Evolutionary conservation across 1,140 invertebrate species (phyloP).

Genomic region (Leptinotarsa undecemlineata): DNA sequence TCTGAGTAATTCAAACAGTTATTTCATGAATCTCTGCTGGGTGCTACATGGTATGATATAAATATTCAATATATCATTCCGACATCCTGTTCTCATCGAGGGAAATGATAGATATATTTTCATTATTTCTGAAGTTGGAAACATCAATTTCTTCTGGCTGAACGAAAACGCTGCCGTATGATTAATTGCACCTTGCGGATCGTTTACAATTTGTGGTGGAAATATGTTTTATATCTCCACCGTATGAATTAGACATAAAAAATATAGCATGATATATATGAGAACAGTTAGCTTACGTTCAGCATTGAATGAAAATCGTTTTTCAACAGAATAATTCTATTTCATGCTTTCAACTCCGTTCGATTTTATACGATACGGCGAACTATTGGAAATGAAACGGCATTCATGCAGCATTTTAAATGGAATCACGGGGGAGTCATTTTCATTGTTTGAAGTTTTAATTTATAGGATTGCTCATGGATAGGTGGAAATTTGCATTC

Average conservation of each 20-base stretch:
- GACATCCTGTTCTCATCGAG: no score
- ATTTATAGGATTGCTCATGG: no score
- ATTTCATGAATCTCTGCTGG: no score
- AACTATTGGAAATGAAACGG: no score
- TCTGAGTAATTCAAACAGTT: no score
- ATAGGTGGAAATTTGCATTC: no score
- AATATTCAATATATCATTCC: no score
- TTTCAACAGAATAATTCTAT: not conserved
- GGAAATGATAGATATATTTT: not conserved
- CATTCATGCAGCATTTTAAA: no score
- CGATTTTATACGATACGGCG: no score
- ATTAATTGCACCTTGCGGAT: not conserved
- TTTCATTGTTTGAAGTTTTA: no score
- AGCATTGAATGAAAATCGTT: not conserved
- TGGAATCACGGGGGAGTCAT: no score
- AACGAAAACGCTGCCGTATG: not conserved
- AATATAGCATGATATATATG: not conserved
- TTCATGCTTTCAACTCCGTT: not conserved
- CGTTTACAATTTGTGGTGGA: not conserved
- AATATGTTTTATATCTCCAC: not conserved
- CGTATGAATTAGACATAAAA: not conserved
- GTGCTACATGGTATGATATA: no score
- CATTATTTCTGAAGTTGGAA: not conserved
- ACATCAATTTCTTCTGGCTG: constrained; percentile 1
- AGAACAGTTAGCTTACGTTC: not conserved